Percentiles rank a stretch among this genome's conserved stretches.
These are phyloP conservation scores for Cheirogaleus medius DNA, from an alignment of 2,113 vertebrate species.

Conservation along the genomic window DNA sequence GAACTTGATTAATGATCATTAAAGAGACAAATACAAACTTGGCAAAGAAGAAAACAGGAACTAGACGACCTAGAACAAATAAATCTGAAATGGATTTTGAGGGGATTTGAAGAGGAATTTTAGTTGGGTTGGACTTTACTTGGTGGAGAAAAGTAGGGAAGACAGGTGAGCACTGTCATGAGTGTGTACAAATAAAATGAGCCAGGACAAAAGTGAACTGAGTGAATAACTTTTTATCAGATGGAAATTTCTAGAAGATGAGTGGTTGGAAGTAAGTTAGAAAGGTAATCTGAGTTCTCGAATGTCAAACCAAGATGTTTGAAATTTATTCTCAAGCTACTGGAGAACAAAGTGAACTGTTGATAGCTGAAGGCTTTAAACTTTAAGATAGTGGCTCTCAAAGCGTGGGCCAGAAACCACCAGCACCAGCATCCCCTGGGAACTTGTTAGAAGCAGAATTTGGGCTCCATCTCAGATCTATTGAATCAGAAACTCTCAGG, in stretches of 20 bases:
- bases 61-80: neutral
- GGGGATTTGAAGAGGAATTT: neutral
- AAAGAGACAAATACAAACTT: neutral
- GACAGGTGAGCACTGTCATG: neutral
- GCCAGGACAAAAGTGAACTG: neutral
- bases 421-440: too few species aligned
- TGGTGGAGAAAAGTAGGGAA: neutral
- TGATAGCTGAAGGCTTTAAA: neutral
- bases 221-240: neutral
- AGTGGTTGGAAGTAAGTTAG: neutral
- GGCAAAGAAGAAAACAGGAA: neutral
- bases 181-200: neutral
- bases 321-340: neutral
- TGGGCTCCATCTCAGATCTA: neutral
- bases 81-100: neutral
- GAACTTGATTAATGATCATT: neutral
- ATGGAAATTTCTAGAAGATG: slow-evolving; percentile 12
- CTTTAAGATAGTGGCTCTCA: neutral
- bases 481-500: neutral
- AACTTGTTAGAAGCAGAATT: neutral
- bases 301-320: neutral
- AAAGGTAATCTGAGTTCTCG: neutral
- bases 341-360: neutral
- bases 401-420: neutral
- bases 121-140: neutral